Evolutionary conservation across 2,113 vertebrate species (phyloP).

Genomic region (Malurus melanocephalus): DNA sequence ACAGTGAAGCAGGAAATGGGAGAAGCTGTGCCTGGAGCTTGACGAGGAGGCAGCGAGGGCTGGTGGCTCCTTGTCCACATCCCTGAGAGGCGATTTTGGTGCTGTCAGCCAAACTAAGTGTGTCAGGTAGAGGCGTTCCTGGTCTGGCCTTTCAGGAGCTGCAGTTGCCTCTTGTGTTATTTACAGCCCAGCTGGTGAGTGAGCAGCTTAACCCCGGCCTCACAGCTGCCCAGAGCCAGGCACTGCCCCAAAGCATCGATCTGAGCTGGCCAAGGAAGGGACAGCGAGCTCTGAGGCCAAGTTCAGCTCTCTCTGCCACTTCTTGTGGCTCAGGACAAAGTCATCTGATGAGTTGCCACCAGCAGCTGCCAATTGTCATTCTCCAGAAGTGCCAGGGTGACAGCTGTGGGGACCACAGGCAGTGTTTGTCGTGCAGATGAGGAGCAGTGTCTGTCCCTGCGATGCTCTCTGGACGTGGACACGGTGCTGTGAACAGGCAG

Average conservation of each 20-base stretch:
- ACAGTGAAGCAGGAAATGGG: not conserved
- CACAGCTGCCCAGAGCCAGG: not conserved
- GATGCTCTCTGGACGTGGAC: accelerated
- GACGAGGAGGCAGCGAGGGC: accelerated
- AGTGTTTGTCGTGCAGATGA: not conserved
- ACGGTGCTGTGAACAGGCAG: accelerated
- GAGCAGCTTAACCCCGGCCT: not conserved
- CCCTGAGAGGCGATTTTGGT: not conserved
- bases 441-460: not conserved
- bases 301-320: not conserved
- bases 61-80: not conserved
- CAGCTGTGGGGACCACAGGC: not conserved
- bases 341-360: not conserved
- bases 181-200: not conserved
- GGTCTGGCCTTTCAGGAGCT: not conserved
- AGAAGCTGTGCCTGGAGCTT: not conserved
- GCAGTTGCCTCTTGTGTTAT: not conserved
- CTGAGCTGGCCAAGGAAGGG: not conserved
- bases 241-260: accelerated
- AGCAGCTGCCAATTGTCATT: not conserved
- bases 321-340: not conserved
- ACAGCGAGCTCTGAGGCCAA: not conserved
- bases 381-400: not conserved
- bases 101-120: not conserved
- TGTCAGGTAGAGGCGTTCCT: not conserved